phyloP scores from a whole-genome alignment of 1,140 invertebrate species.

The Conus ventricosus region DNA sequence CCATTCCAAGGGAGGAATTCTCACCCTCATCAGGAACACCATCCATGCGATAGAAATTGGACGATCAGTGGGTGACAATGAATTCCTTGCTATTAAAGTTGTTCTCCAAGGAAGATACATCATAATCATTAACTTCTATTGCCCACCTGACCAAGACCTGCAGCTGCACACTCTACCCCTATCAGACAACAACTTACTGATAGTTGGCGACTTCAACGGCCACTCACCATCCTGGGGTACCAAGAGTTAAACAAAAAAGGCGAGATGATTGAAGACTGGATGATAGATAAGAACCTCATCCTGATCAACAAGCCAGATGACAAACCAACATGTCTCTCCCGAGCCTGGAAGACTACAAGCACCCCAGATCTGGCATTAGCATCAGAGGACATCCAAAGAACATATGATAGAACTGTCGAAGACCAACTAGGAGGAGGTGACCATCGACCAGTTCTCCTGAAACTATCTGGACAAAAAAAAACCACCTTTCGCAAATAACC shows the following conservation, averaged over 20 bases:
- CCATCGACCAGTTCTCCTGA: neutral
- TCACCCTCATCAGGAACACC: conserved; percentile 21
- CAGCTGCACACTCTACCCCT: neutral
- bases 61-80: conserved; percentile 6
- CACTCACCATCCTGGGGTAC: conserved; percentile 40
- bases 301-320: no score
- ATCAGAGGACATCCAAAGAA: neutral
- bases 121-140: conserved; percentile 34
- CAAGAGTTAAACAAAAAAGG: conserved; percentile 21
- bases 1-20: conserved; percentile 29
- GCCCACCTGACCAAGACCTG: conserved; percentile 31
- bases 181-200: neutral
- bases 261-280: no score
- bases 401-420: neutral
- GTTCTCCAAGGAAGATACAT: conserved; percentile 30
- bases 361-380: conserved; percentile 41
- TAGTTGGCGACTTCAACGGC: conserved; percentile 19
- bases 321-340: neutral
- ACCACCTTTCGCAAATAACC: neutral
- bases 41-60: neutral
- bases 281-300: no score
- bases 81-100: conserved; percentile 9
- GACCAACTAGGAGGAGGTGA: neutral
- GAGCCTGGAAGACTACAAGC: neutral
- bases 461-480: neutral